Evolutionary conservation across 1,140 invertebrate genomes (phyloP).

Genomic region (Rhagoletis pomonella): DNA sequence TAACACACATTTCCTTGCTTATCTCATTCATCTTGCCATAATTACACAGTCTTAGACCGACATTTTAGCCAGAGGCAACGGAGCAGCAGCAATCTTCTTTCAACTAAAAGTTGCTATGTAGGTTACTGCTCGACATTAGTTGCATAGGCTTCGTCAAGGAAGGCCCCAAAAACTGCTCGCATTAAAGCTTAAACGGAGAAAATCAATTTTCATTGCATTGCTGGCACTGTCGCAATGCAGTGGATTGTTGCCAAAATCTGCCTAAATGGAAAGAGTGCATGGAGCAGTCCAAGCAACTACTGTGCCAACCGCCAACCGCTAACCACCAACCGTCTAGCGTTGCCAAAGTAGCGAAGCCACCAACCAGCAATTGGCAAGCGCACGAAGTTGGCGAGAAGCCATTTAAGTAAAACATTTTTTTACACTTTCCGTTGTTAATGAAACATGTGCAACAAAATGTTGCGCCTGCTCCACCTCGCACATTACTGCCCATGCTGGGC

Average conservation of each 20-base stretch:
- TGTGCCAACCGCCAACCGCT: not conserved
- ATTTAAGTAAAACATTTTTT: conserved; percentile 37
- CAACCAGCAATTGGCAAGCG: not conserved
- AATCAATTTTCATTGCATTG: not conserved
- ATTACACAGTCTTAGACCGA: not conserved
- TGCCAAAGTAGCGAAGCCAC: not conserved
- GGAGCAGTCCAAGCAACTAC: not conserved
- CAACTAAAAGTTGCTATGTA: not conserved
- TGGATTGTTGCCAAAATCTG: conserved; percentile 26
- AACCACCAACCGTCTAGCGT: not conserved
- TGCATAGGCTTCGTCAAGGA: not conserved
- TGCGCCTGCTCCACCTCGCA: not conserved
- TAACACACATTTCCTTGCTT: conserved; percentile 17
- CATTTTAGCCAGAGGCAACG: not conserved
- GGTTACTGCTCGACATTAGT: not conserved
- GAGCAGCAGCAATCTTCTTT: not conserved
- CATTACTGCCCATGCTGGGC: not conserved
- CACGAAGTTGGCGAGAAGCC: conserved; percentile 32
- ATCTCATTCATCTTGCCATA: not conserved
- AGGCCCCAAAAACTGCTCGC: not conserved
- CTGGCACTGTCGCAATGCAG: not conserved
- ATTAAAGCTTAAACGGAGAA: not conserved
- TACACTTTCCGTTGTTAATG: conserved; percentile 50
- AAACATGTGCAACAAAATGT: conserved; percentile 7
- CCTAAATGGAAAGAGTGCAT: not conserved